phyloP scores from a whole-genome alignment of 2,797 vertebrate species.

The Arctocebus calabarensis region DNA sequence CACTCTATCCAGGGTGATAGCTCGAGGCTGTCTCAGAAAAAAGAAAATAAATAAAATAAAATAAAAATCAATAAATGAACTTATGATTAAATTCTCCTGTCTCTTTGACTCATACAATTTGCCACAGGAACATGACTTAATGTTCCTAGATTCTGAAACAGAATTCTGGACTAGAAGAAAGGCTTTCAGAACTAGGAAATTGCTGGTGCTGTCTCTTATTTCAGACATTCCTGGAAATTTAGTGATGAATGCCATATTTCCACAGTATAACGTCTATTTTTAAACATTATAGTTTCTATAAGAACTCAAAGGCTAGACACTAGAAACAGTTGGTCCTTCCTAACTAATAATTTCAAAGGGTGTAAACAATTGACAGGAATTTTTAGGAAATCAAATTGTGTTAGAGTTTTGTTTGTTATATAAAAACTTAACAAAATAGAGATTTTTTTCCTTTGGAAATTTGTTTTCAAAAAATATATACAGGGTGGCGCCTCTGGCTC shows the following conservation, averaged over 20 bases:
- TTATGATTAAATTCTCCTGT: background rate
- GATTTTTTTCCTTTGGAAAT: no score
- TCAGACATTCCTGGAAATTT: background rate
- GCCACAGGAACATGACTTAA: background rate
- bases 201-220: background rate
- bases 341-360: background rate
- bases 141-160: constrained; percentile 18
- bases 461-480: no score
- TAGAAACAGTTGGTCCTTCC: background rate
- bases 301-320: background rate
- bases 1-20: no score
- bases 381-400: background rate
- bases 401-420: no score
- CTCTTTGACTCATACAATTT: background rate
- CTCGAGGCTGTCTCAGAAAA: no score
- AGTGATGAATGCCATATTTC: background rate
- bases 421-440: no score
- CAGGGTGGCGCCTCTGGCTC: no score
- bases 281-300: constrained; percentile 18
- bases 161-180: background rate
- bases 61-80: background rate
- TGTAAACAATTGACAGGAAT: background rate
- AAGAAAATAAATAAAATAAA: no score
- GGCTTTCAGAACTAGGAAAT: background rate
- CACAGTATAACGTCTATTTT: background rate